Evolutionary conservation across 2,888 invertebrate genomes (phyloP), one percentile per base, ranked within the genome.

Genomic region (Busseola fusca): DNA sequence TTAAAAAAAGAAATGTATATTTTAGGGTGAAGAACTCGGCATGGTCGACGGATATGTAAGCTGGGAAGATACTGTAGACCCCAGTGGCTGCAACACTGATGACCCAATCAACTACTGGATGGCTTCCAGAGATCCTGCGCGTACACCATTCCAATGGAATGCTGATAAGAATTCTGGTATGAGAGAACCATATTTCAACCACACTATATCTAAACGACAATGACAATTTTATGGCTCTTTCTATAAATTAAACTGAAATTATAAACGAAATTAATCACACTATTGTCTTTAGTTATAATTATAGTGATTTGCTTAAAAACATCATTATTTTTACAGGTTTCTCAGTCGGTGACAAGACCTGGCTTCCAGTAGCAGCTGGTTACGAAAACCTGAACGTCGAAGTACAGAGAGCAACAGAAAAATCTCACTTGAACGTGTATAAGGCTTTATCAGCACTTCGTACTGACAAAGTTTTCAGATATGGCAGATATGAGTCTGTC

Each of bases 121-220:
- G 25, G 88, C 90, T 3, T 97, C 97, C 9, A 96, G 98, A 76
- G 98, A 98, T 89, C 97, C 98, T 0, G 97, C 96, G 80, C 96
- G 98, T 42, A 98, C 98, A 0, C 98, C 98, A 0, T 98, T 97
- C 92, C 98, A 98, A 86, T 98, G 98, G 98, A 96, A 95, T 84
- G 88, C 92, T 18, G 91, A 94, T 0, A 89, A 83, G 60, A 96
- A 96, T 85, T 97, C 97, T 69, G 97, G 97, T 94, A 85, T 65
- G 67, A 48, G 1, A 2, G n/a, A n/a, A 48, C 0, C 1, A 21
- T 25, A 59, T 34, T 48, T 45, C 1, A 27, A 42, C 9, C 1
- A n/a, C 21, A 9, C 1, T 14, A 16, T 18, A 54, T n/a, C 30
- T 25, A 58, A 40, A 64, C 1, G 1, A 42, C 14, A 6, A 2